Evolutionary conservation across 2,888 invertebrate species (phyloP).

Genomic region (Parapristionchus giblindavisi): DNA sequence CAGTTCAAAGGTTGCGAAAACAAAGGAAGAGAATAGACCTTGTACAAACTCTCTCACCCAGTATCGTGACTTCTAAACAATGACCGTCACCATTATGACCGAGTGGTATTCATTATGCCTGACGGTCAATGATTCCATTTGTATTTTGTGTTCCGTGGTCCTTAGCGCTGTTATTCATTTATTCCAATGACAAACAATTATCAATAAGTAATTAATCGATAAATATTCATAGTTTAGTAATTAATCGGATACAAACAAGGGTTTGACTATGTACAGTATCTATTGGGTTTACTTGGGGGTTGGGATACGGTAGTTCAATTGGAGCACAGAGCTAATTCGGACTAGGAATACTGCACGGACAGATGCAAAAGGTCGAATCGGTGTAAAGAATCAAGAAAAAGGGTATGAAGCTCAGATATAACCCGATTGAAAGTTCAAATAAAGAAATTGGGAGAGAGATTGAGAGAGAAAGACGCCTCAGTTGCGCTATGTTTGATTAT

Average conservation of each 20-base stretch:
- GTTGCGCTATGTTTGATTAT: too few species aligned
- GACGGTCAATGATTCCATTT: too few species aligned
- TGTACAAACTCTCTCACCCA: too few species aligned
- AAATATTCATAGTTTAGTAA: slow-evolving; percentile 31
- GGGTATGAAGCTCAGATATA: slow-evolving; percentile 1
- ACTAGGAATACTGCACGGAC: slow-evolving; percentile 20
- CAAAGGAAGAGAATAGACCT: too few species aligned
- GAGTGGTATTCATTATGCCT: too few species aligned
- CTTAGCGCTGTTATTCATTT: slow-evolving; percentile 33
- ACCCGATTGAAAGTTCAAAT: slow-evolving; percentile 14
- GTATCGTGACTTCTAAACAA: too few species aligned
- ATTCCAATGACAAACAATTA: neutral
- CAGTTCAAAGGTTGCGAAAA: too few species aligned
- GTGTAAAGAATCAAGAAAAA: too few species aligned
- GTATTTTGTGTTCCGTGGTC: neutral
- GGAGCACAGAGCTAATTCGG: neutral
- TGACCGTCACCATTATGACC: too few species aligned
- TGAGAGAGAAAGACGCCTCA: slow-evolving; percentile 28
- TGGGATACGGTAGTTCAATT: neutral
- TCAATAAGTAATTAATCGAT: slow-evolving; percentile 11
- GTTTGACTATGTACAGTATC: neutral
- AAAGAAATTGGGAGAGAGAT: neutral
- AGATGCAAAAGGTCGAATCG: neutral
- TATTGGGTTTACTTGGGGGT: too few species aligned
- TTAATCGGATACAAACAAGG: neutral